A percentile compares a stretch with the other conserved stretches of the same genome.
Evolutionary conservation across 2,797 vertebrate genomes (phyloP).

Genomic region (Danio kyathit): DNA sequence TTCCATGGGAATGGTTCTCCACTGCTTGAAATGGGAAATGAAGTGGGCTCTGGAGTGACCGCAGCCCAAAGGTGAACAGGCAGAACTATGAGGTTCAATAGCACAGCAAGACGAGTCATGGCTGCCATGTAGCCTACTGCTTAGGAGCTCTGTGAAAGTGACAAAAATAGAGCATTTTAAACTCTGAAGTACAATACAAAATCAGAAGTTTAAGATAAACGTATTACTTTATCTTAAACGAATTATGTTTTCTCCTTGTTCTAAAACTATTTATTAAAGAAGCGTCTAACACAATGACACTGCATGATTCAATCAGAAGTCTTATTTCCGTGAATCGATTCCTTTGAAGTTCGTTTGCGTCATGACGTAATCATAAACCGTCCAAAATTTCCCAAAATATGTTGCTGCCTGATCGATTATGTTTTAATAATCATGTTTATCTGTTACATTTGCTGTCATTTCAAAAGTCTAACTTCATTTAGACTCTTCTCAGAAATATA

Average conservation of each 20-base stretch:
- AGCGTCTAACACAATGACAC: neutral
- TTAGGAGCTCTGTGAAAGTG: conserved; percentile 3
- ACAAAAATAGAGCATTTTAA: neutral
- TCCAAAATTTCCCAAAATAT: neutral
- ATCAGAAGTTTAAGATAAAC: neutral
- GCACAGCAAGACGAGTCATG: conserved; percentile 66
- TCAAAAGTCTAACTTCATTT: no score
- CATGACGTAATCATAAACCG: neutral
- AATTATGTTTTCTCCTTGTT: neutral
- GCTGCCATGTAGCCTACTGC: neutral
- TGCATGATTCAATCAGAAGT: neutral
- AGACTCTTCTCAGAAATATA: neutral
- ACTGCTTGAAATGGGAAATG: conserved; percentile 67
- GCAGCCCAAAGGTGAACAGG: conserved; percentile 60
- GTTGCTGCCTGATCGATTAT: neutral
- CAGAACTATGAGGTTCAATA: conserved; percentile 61
- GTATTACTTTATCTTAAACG: neutral
- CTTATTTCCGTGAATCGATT: neutral
- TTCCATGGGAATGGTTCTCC: conserved; percentile 85
- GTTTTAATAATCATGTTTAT: neutral
- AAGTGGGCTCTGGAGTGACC: conserved; percentile 61
- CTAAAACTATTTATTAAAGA: neutral
- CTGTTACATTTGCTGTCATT: neutral
- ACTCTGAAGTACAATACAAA: neutral
- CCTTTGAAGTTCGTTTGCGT: neutral